Evolutionary conservation across 2,113 vertebrate genomes (phyloP).

Genomic region (Melanostigma gelatinosum): DNA sequence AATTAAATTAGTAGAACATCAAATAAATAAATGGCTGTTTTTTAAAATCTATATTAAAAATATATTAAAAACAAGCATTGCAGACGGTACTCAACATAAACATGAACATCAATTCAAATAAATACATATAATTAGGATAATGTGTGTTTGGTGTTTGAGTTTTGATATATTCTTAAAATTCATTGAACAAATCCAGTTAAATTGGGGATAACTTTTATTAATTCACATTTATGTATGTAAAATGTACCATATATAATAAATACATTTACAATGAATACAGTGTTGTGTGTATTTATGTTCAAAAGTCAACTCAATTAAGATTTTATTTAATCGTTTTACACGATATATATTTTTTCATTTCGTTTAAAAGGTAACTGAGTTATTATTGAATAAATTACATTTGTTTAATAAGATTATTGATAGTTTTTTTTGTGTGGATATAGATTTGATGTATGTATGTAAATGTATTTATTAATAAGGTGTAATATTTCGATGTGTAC

Average conservation of each 20-base stretch:
- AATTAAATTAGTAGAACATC: too few relatives aligned
- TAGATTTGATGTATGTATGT: not conserved
- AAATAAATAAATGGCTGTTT: not conserved
- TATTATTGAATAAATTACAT: not conserved
- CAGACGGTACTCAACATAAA: not conserved
- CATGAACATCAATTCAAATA: not conserved
- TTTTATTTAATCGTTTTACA: not conserved
- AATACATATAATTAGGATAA: not conserved
- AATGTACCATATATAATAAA: not conserved
- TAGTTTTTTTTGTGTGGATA: too few relatives aligned
- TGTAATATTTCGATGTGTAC: too few relatives aligned
- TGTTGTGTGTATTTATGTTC: not conserved
- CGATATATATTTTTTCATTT: not conserved
- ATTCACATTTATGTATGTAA: not conserved
- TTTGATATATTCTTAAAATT: too few relatives aligned
- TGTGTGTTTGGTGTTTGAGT: not conserved
- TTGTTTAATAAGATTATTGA: not conserved
- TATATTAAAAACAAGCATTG: not conserved
- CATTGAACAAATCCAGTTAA: not conserved
- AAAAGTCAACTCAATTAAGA: not conserved
- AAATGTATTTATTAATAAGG: not conserved
- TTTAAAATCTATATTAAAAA: not conserved
- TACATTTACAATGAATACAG: not conserved
- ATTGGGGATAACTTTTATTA: not conserved
- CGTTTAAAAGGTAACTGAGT: too few relatives aligned